Percentiles rank a stretch among this genome's conserved stretches.
Evolutionary conservation across 2,113 vertebrate species (phyloP).

Genomic region (Thymallus thymallus): DNA sequence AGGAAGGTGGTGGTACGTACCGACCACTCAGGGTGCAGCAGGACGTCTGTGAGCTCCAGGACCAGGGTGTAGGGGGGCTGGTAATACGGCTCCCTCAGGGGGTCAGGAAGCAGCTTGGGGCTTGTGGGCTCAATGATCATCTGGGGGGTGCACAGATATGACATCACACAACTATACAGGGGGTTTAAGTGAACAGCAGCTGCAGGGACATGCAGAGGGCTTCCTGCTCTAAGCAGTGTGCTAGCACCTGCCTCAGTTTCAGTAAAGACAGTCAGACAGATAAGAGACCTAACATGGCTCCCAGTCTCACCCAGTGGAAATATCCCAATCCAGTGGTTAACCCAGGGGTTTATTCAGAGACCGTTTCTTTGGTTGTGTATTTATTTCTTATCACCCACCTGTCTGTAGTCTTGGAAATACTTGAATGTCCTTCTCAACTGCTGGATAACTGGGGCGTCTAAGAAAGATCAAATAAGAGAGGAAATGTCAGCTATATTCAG

Average conservation of each 20-base stretch:
- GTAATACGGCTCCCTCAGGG: conserved; percentile 89
- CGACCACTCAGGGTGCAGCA: conserved; percentile 95
- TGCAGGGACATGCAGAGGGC: too few relatives aligned
- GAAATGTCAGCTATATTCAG: neutral
- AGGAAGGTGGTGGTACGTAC: conserved; percentile 64
- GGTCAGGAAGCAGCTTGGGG: conserved; percentile 88
- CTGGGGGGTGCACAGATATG: conserved; percentile 53
- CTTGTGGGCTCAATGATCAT: conserved; percentile 97
- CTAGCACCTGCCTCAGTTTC: neutral
- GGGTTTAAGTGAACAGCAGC: too few relatives aligned
- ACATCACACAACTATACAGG: too few relatives aligned
- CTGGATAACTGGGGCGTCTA: conserved; percentile 82
- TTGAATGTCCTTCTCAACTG: conserved; percentile 86
- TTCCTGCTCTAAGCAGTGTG: neutral
- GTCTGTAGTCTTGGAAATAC: conserved; percentile 93
- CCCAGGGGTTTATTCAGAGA: too few relatives aligned
- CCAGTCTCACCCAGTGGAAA: too few relatives aligned
- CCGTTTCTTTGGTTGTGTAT: neutral
- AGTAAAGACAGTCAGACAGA: neutral
- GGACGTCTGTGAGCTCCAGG: conserved; percentile 87
- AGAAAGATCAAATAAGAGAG: neutral
- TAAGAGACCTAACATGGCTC: neutral
- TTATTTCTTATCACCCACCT: conserved; percentile 71
- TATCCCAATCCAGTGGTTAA: too few relatives aligned
- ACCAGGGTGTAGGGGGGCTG: conserved; percentile 92